phyloP scores from a whole-genome alignment of 2,113 vertebrate genomes.

The Notarius lentiginosus region DNA sequence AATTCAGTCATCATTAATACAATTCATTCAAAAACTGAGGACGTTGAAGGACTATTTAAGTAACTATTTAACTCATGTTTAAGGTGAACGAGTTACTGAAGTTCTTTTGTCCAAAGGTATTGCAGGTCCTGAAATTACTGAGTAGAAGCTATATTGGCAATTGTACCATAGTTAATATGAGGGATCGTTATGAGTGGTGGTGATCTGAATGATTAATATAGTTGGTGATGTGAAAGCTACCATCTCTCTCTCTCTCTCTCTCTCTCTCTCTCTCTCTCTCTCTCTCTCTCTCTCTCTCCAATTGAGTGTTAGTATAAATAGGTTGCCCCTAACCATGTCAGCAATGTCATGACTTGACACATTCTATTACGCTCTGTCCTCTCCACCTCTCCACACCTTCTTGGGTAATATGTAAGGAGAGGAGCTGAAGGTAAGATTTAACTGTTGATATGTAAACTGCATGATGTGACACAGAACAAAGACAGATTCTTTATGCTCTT shows the following conservation, averaged over 20 bases:
- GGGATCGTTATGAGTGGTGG: not conserved
- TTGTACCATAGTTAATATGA: not conserved
- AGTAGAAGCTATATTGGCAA: not conserved
- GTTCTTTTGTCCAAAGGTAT: not conserved
- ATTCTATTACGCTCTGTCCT: slow-evolving; percentile 58
- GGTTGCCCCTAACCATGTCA: slow-evolving; percentile 63
- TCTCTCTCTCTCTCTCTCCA: slow-evolving; percentile 20
- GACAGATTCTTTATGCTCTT: not conserved
- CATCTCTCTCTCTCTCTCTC: slow-evolving; percentile 1
- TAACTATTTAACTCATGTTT: not conserved
- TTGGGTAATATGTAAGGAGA: slow-evolving; percentile 47
- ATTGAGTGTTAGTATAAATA: slow-evolving; percentile 75
- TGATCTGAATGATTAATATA: not conserved
- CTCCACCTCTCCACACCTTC: slow-evolving; percentile 66
- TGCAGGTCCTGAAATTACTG: not conserved
- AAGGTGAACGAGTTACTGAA: not conserved
- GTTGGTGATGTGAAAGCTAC: not conserved
- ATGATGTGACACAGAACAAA: not conserved
- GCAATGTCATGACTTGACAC: slow-evolving; percentile 68
- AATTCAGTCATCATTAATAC: too few relatives aligned
- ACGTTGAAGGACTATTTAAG: too few relatives aligned
- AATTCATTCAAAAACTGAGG: too few relatives aligned
- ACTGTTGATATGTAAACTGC: not conserved
- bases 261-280: too few relatives aligned
- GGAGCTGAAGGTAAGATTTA: not conserved